Conservation (phyloP, 92 coral and sea anemone genomes). For the Montipora capitata region DNA sequence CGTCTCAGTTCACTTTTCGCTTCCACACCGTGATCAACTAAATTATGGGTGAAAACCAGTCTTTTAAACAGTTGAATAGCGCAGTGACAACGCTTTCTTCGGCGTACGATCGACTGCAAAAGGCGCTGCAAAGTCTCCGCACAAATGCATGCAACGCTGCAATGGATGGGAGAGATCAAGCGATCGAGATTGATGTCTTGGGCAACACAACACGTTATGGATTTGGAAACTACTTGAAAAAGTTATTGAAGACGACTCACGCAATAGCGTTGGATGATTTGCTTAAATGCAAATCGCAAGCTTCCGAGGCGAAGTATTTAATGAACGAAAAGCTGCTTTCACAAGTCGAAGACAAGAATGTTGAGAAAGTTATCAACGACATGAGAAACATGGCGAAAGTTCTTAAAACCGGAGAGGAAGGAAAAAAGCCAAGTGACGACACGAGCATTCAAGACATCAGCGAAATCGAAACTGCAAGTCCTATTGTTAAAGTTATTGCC, state of each 20-base stretch:
- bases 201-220: not conserved
- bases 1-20: not conserved
- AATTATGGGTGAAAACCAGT: not conserved
- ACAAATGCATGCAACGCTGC: not conserved
- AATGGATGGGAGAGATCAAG: not conserved
- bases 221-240: not conserved
- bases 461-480: not conserved
- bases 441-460: not conserved
- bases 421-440: not conserved
- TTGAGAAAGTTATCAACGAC: not conserved
- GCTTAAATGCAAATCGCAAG: not conserved
- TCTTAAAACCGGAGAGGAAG: not conserved
- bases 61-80: not conserved
- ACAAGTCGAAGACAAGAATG: not conserved
- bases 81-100: not conserved
- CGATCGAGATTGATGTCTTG: not conserved
- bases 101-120: not conserved
- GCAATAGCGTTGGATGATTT: not conserved
- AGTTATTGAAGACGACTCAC: not conserved
- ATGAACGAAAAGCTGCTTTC: not conserved
- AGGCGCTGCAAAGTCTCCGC: not conserved
- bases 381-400: not conserved
- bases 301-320: not conserved
- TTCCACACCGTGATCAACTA: not conserved
- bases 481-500: not conserved